Evolutionary conservation across 2,113 vertebrate species (phyloP).

Genomic region (Columbina picui): DNA sequence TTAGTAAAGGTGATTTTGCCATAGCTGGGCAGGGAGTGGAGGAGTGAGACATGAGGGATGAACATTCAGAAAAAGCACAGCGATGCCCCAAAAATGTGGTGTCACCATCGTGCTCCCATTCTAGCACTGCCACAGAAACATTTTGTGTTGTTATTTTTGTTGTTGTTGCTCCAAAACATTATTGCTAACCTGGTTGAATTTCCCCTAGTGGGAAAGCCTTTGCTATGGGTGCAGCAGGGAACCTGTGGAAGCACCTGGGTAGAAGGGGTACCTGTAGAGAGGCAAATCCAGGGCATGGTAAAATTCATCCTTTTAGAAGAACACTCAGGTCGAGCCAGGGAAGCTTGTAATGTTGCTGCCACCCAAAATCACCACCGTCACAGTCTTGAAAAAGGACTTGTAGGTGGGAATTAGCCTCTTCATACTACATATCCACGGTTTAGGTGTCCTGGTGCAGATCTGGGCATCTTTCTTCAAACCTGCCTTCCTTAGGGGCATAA

Average conservation of each 20-base stretch:
- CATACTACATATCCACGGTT: not conserved
- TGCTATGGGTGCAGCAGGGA: fast-evolving
- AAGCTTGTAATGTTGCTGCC: not conserved
- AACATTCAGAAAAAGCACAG: not conserved
- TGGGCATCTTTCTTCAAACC: not conserved
- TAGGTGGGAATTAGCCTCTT: not conserved
- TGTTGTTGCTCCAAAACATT: not conserved
- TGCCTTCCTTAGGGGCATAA: not conserved
- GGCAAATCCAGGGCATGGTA: too few species aligned
- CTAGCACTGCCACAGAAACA: not conserved
- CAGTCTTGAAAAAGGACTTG: not conserved
- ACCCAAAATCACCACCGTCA: not conserved
- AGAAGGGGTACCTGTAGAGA: not conserved
- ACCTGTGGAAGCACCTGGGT: not conserved
- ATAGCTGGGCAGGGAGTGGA: not conserved
- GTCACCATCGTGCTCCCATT: not conserved
- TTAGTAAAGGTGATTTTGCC: constrained; percentile 52
- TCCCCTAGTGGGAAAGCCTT: not conserved
- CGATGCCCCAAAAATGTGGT: not conserved
- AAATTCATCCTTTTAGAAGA: not conserved
- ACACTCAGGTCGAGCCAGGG: not conserved
- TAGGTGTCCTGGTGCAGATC: fast-evolving
- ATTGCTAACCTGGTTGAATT: not conserved
- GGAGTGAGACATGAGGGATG: not conserved
- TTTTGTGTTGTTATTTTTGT: not conserved